Percentiles rank a stretch among this genome's conserved stretches.
Conservation (phyloP, 2,797 vertebrate species). For the Ctenosaura bakeri region DNA sequence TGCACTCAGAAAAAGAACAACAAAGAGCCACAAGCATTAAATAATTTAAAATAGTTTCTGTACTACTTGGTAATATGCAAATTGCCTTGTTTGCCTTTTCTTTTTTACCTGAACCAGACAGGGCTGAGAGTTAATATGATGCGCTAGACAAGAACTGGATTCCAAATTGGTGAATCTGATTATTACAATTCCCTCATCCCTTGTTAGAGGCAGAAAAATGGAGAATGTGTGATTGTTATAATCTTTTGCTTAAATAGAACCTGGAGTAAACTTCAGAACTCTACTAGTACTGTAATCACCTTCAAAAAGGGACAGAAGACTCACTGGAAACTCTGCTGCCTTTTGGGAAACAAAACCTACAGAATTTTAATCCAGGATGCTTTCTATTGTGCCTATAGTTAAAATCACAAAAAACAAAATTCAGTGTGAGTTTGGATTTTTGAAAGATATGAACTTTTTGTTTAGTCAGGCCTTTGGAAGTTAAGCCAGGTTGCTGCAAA, state of each 20-base stretch:
- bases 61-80: neutral
- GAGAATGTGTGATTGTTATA: neutral
- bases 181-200: neutral
- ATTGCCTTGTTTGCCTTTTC: conserved; percentile 1
- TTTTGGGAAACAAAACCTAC: neutral
- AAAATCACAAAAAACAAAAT: neutral
- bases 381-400: neutral
- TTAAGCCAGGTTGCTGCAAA: too few species aligned
- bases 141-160: neutral
- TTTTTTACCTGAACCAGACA: neutral
- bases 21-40: neutral
- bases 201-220: neutral
- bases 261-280: neutral
- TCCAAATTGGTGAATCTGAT: neutral
- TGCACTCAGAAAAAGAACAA: neutral
- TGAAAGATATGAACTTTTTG: neutral
- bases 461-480: too few species aligned
- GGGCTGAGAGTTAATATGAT: neutral
- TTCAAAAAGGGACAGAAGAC: neutral
- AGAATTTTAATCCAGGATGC: neutral
- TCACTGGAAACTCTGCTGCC: neutral
- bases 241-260: neutral
- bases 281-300: neutral
- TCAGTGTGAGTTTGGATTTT: neutral
- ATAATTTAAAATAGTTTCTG: conserved; percentile 9